These are phyloP conservation scores for Murina feae DNA, from an alignment of 2,113 vertebrate species.

Conservation along the genomic window DNA sequence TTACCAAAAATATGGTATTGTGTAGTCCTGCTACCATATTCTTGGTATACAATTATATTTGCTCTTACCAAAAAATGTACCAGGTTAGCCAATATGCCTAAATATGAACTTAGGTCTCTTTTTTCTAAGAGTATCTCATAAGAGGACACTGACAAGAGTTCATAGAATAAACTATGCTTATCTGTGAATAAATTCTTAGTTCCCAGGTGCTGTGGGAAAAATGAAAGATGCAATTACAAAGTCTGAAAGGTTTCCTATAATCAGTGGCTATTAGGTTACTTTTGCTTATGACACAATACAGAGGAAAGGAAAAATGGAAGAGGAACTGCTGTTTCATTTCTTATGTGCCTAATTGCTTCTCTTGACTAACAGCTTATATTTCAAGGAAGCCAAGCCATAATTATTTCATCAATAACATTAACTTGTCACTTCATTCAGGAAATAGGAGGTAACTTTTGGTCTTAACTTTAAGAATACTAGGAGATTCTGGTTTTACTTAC, in stretches of 20 bases:
- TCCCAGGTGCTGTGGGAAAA: slow-evolving; percentile 26
- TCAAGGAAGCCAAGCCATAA: slow-evolving; percentile 40
- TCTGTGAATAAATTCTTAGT: slow-evolving; percentile 24
- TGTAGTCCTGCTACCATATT: background rate
- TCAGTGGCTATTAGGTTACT: slow-evolving; percentile 50
- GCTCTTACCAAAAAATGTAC: background rate
- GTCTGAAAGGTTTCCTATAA: slow-evolving; percentile 64
- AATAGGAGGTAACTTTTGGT: background rate
- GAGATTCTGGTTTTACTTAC: background rate
- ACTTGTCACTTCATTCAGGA: slow-evolving; percentile 50
- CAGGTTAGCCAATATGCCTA: background rate
- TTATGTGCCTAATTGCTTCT: slow-evolving; percentile 51
- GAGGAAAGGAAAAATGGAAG: background rate
- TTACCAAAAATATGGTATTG: background rate
- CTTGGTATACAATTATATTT: background rate
- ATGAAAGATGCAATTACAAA: slow-evolving; percentile 50
- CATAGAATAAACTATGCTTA: background rate
- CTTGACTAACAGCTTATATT: background rate
- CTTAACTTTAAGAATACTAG: background rate
- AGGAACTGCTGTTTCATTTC: slow-evolving; percentile 44
- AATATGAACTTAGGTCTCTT: background rate
- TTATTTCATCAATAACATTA: slow-evolving; percentile 52
- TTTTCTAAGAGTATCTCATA: background rate
- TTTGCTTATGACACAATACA: slow-evolving; percentile 42
- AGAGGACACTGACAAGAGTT: background rate